Base-by-base conservation (phyloP, 2,113 vertebrate genomes). In the Zingel zingel region DNA sequence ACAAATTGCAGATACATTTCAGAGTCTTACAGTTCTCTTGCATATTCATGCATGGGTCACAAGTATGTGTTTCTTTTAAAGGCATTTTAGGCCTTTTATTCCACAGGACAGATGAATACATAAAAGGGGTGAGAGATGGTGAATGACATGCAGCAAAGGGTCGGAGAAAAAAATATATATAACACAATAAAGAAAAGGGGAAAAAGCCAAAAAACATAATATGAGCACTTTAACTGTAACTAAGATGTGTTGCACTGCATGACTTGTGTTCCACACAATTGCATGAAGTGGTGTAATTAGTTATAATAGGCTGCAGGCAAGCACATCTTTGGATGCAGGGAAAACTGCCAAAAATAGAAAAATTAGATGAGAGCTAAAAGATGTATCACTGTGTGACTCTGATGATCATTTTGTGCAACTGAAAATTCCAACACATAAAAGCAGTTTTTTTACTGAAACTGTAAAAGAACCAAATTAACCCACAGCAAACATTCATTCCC, bases 201-300 rank as follows among this genome's bases (percentile, higher is more conserved):
- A 5, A 9, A 39, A 39, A 43, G 9, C 39, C 10, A 11, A 11
- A 43, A 43, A 43, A 2, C 39, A 11, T 43, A 39, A 39, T 39
- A 43, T 10, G 9, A 43, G 9, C 36, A 39, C 39, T 43, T 79
- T 19, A 68, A 80, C 73, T 79, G 85, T 75, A 74, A 80, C 88
- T 66, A 66, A 82, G 72, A 86, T 78, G 82, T 80, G 77, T 66
- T 82, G 74, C 76, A 36, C 59, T 80, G 59, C 78, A 80, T 82
- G 78, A 48, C 65, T 84, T 54, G 47, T 72, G 77, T 86, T 91
- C 77, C 64, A 77, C 88, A 74, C 88, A 83, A 86, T 90, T 86
- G 82, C 82, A 79, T 86, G 70, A 88, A 90, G 81, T 89, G 62
- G 84, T 73, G 77, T 90, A 88, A 93, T 92, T 91, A 91, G 88